Percentiles rank a stretch among this genome's conserved stretches.
Evolutionary conservation across 1,140 invertebrate species (phyloP).

Genomic region (Drosophila nebulosa): DNA sequence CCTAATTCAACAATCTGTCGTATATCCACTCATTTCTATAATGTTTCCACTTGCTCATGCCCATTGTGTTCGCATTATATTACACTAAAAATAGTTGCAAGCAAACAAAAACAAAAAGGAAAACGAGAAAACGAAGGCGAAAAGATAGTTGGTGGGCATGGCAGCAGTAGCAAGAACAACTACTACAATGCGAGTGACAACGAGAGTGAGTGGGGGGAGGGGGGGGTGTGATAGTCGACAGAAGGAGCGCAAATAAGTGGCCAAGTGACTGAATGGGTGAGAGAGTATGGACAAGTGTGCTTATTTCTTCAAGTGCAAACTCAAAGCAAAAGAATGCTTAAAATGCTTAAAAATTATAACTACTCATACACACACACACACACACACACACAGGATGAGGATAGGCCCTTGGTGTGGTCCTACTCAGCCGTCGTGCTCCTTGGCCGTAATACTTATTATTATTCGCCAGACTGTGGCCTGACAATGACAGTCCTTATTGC

Average conservation of each 20-base stretch:
- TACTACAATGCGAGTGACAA: conserved; percentile 6
- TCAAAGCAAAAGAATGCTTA: conserved; percentile 1
- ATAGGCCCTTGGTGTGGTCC: neutral
- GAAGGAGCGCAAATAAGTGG: conserved; percentile 44
- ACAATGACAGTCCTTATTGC: neutral
- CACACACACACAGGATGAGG: neutral
- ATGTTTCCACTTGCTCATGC: neutral
- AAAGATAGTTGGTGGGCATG: conserved; percentile 22
- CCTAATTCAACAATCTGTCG: neutral
- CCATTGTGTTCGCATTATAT: conserved; percentile 37
- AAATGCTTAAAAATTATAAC: neutral
- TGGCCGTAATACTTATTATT: neutral
- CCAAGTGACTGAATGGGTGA: conserved; percentile 31
- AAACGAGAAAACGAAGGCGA: neutral
- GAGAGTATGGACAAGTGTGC: conserved; percentile 57
- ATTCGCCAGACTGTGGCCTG: neutral
- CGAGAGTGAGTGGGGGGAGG: neutral
- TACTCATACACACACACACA: neutral
- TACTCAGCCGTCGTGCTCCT: neutral
- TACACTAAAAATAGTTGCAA: conserved; percentile 29
- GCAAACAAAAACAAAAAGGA: neutral
- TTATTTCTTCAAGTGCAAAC: conserved; percentile 52
- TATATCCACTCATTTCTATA: neutral
- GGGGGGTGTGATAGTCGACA: neutral
- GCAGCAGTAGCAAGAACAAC: conserved; percentile 1